Evolutionary conservation across 2,888 invertebrate species (phyloP), one percentile per base, ranked within the genome.

Genomic region (Hirtodrosophila duncani): DNA sequence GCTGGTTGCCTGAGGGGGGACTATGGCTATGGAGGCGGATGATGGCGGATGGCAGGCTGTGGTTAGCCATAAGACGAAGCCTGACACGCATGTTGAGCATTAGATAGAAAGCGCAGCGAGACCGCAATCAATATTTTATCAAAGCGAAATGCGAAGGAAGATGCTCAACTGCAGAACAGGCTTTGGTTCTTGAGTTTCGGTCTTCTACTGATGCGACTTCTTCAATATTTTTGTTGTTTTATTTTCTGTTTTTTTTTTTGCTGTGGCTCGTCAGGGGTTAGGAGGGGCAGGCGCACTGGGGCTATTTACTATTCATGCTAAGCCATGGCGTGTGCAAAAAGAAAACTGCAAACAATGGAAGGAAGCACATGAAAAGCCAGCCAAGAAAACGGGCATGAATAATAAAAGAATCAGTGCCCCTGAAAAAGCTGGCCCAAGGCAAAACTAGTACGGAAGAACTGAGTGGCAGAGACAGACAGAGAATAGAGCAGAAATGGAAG

Each of bases 51-150:
- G 3, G 5, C 20, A 3, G 10, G 31, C 18, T n/a, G n/a, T n/a
- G n/a, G n/a, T n/a, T n/a, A n/a, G n/a, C n/a, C n/a, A n/a, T n/a
- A n/a, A 29, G 37, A 24, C 7, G 39, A 18, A 39, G 48, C 24
- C 39, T 62, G 70, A 66, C 75, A 66, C 70, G 75, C 70, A 70
- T 63, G 63, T 48, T 63, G 67, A 74, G 59, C 67, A 55, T 70
- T 74, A 69, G 51, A 50, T 33, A 39, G 31, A 39, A 52, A 55
- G 39, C 56, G 49, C 56, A 56, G 37, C 24, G 41, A 61, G 34
- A 68, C 70, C 78, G 57, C 74, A 80, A 74, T 74, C 80, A 74
- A 74, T 80, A 67, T 80, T 74, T 74, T 62, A 74, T 80, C 78
- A 80, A 80, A 74, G 69, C 51, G 50, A 67, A n/a, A 52, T 44